Evolutionary conservation across 2,113 vertebrate genomes (phyloP).

Genomic region (Lontra canadensis): DNA sequence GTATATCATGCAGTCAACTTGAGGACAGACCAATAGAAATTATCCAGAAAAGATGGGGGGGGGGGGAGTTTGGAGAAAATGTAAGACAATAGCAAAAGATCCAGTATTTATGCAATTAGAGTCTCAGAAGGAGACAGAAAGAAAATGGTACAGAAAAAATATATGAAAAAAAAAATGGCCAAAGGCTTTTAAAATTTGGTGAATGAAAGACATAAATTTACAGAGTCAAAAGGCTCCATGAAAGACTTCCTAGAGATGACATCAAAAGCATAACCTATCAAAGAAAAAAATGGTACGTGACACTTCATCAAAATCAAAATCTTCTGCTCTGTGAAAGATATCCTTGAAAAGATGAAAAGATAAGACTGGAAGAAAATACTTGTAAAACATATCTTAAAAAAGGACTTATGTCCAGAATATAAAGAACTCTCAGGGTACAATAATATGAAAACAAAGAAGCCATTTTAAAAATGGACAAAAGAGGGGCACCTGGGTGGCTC

Average conservation of each 20-base stretch:
- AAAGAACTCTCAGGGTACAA: background rate
- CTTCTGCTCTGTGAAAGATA: background rate
- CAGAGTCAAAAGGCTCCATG: background rate
- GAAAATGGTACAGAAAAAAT: background rate
- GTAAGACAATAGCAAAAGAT: background rate
- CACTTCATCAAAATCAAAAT: background rate
- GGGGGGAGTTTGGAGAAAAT: background rate
- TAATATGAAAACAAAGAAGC: background rate
- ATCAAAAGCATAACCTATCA: background rate
- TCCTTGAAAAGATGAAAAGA: background rate
- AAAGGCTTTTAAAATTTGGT: background rate
- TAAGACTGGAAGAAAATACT: background rate
- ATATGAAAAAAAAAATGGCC: background rate
- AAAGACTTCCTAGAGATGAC: background rate
- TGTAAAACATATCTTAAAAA: background rate
- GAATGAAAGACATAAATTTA: background rate
- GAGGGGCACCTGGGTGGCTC: no score
- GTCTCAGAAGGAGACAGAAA: background rate
- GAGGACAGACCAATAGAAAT: background rate
- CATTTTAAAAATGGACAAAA: background rate
- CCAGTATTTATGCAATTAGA: background rate
- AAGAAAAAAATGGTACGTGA: background rate
- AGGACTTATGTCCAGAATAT: background rate
- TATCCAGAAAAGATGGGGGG: background rate
- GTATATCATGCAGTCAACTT: background rate